Evolutionary conservation across 2,113 vertebrate species (phyloP), one percentile per base, ranked within the genome.

Genomic region (Propithecus coquereli): DNA sequence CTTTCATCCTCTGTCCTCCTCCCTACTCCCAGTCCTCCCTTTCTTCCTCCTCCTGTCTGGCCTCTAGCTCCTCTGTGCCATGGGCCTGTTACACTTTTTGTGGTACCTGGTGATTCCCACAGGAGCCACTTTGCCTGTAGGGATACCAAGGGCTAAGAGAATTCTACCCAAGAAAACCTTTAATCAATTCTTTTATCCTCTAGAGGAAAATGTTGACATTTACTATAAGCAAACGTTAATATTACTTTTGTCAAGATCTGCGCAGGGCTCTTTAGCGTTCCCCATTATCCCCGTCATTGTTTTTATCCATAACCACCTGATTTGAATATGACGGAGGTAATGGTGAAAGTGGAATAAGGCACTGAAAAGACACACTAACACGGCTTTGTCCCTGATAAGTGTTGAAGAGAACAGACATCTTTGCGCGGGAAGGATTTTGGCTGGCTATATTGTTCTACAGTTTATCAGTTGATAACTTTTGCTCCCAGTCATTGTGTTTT

Each of bases 391-490:
- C 66, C 80, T 40, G 30, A 5, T 4, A 98, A 97, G 81, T 97
- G 93, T 68, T 91, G 87, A 97, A 97, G 92, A 96, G 91, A 94
- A 83, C 87, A 95, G 85, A 96, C 97, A 85, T 52, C 97, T 97
- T 98, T 86, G 52, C 77, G 43, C 66, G 40, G 79, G 83, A 91
- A 94, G 85, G 91, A 14, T 96, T 98, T 98, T 94, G 94, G 97
- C 97, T 97, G 87, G 77, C 90, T 88, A 34, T 85, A 96, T 98
- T 98, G 96, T 98, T 98, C 97, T 97, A 96, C 87, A 98, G 1
- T 98, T 98, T 98, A 97, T 97, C 98, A 95, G 91, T 89, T 98
- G 97, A 94, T 98, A 98, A 98, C 91, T 98, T 98, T 98, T 96
- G 81, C 94, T 97, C 92, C 87, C 86, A 98, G 97, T 97, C 95